Conservation (phyloP, 2,888 invertebrate genomes). For the Magallana nippona region DNA sequence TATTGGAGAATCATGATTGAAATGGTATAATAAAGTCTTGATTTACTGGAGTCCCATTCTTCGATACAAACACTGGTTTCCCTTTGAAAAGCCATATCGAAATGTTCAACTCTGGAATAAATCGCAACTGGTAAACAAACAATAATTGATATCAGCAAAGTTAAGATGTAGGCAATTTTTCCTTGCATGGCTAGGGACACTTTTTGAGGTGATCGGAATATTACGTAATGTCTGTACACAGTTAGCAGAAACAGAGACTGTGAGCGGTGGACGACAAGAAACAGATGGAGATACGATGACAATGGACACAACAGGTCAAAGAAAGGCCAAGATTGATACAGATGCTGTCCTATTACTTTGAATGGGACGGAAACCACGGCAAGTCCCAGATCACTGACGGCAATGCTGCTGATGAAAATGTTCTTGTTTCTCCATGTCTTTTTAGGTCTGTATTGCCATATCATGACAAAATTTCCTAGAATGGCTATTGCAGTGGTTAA, state of each 20-base stretch:
- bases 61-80: not conserved
- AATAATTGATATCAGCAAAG: not conserved
- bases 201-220: conserved; percentile 16
- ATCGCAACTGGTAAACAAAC: not conserved
- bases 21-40: conserved; percentile 3
- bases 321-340: not conserved
- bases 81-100: conserved; percentile 2
- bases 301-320: conserved; percentile 2
- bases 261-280: not conserved
- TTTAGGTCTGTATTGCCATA: conserved; percentile 16
- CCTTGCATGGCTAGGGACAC: not conserved
- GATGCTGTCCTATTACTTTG: conserved; percentile 16
- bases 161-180: not conserved
- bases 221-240: conserved; percentile 15
- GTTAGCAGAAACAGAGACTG: not conserved
- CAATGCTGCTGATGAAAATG: conserved; percentile 26
- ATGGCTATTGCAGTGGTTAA: not conserved
- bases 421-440: conserved; percentile 9
- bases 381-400: conserved; percentile 10
- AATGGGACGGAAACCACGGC: not conserved
- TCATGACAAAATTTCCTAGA: not conserved
- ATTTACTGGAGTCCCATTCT: not conserved
- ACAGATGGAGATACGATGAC: not conserved
- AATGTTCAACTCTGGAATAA: not conserved
- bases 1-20: conserved; percentile 1